phyloP scores from a whole-genome alignment of 2,888 invertebrate species.

The Synanthedon tipuliformis region DNA sequence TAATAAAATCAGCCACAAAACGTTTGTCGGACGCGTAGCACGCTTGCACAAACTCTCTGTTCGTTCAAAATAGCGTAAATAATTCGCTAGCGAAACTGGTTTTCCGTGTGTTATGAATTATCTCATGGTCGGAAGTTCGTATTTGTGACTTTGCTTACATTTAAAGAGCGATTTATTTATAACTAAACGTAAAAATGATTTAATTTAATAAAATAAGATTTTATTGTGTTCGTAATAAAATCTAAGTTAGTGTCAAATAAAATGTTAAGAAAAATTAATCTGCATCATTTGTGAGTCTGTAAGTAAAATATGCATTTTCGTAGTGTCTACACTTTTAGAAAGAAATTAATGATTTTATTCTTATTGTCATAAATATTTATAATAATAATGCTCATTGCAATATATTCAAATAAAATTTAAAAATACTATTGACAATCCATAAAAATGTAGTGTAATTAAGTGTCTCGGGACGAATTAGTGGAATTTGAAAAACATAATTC shows the following conservation, averaged over 20 bases:
- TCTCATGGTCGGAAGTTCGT: constrained; percentile 19
- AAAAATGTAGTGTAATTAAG: too few relatives aligned
- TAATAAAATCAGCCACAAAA: constrained; percentile 28
- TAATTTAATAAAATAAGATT: constrained; percentile 14
- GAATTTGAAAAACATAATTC: too few relatives aligned
- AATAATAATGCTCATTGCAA: too few relatives aligned
- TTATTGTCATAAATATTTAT: too few relatives aligned
- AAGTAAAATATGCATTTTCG: background rate
- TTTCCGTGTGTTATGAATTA: constrained; percentile 26
- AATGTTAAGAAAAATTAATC: constrained; percentile 9
- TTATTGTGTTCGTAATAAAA: constrained; percentile 20
- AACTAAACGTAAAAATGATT: constrained; percentile 17
- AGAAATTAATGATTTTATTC: too few relatives aligned
- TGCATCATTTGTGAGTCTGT: background rate
- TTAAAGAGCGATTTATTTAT: constrained; percentile 13
- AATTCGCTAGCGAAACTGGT: constrained; percentile 24
- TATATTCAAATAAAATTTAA: too few relatives aligned
- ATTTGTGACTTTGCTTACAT: constrained; percentile 17
- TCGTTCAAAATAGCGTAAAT: constrained; percentile 24
- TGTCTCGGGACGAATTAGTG: too few relatives aligned
- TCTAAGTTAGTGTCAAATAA: constrained; percentile 17
- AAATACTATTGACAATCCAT: too few relatives aligned
- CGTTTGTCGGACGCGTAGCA: constrained; percentile 33
- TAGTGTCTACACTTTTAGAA: too few relatives aligned
- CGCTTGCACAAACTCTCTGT: constrained; percentile 15